Evolutionary conservation across 2,797 vertebrate genomes (phyloP).

Genomic region (Hylomyscus alleni): DNA sequence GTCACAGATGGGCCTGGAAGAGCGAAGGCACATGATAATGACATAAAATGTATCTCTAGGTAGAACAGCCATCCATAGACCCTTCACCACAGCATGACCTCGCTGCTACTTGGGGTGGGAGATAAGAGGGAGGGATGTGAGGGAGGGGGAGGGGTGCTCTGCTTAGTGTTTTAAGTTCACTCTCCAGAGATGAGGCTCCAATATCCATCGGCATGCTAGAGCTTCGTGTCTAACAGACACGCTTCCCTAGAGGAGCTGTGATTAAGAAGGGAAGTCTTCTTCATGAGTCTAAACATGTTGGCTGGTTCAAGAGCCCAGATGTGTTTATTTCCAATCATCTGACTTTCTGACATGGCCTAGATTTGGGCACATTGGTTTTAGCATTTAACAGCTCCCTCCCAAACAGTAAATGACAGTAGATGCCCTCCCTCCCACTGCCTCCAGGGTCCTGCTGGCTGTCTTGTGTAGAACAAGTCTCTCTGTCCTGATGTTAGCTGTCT

Average conservation of each 20-base stretch:
- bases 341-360: neutral
- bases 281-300: neutral
- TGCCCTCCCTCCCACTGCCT: neutral
- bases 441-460: neutral
- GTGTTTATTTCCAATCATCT: neutral
- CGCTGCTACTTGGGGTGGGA: neutral
- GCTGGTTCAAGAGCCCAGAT: neutral
- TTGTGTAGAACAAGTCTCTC: neutral
- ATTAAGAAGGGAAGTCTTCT: neutral
- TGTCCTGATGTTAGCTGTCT: neutral
- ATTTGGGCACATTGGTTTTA: neutral
- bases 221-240: neutral
- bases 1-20: neutral
- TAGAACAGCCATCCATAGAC: neutral
- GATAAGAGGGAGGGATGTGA: accelerated
- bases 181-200: neutral
- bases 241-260: neutral
- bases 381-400: neutral
- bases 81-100: accelerated
- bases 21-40: neutral
- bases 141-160: accelerated
- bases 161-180: neutral
- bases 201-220: accelerated
- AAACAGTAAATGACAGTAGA: no score
- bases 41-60: neutral